Percentiles rank a stretch among this genome's conserved stretches.
Evolutionary conservation across 2,797 vertebrate genomes (phyloP).

Genomic region (Peromyscus melanophrys): DNA sequence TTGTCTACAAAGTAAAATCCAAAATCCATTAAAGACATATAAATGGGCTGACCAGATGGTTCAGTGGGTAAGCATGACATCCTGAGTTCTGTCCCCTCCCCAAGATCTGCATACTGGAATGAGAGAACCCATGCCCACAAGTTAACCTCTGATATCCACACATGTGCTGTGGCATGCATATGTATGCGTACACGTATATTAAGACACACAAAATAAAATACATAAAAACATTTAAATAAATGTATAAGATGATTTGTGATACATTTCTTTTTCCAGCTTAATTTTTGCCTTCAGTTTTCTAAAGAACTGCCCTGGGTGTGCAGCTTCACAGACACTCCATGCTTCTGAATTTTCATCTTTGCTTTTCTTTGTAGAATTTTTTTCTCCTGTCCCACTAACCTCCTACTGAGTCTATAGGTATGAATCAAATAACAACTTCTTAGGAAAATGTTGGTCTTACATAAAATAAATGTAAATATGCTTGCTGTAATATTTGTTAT

Average conservation of each 20-base stretch:
- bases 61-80: background rate
- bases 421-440: background rate
- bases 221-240: background rate
- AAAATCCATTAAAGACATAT: conserved; percentile 13
- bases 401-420: background rate
- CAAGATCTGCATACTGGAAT: background rate
- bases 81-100: too few species aligned
- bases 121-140: background rate
- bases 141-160: background rate
- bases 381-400: background rate
- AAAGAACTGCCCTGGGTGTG: background rate
- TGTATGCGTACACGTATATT: background rate
- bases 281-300: background rate
- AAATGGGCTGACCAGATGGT: background rate
- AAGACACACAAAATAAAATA: background rate
- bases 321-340: background rate
- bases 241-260: background rate
- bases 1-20: conserved; percentile 22
- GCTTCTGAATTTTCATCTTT: background rate
- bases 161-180: background rate
- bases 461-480: background rate
- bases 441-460: background rate
- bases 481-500: background rate
- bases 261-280: background rate
- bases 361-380: background rate